A percentile compares a stretch with the other conserved stretches of the same genome.
Evolutionary conservation across 2,888 invertebrate species (phyloP).

Genomic region (Shargacucullia verbasci): DNA sequence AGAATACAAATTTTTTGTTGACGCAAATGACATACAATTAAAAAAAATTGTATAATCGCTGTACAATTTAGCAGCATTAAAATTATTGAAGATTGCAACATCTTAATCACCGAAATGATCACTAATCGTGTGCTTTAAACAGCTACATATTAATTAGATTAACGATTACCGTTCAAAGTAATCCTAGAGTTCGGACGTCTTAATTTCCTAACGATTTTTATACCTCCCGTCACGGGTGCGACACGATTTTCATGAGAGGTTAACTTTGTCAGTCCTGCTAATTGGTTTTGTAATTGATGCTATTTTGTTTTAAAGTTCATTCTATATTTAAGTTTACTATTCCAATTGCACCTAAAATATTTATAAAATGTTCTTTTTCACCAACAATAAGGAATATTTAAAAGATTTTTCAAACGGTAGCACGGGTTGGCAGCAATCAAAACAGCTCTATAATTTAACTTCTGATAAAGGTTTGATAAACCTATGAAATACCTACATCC

Average conservation of each 20-base stretch:
- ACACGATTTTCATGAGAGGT: slow-evolving; percentile 17
- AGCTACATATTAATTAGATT: slow-evolving; percentile 47
- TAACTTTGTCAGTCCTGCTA: not conserved
- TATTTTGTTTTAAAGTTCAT: too few relatives aligned
- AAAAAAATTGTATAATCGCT: slow-evolving; percentile 20
- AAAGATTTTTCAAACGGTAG: too few relatives aligned
- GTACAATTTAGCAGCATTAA: slow-evolving; percentile 28
- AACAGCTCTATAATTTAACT: too few relatives aligned
- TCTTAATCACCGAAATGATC: slow-evolving; percentile 40
- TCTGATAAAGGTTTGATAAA: too few relatives aligned
- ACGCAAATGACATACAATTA: slow-evolving; percentile 11
- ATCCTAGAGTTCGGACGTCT: slow-evolving; percentile 34
- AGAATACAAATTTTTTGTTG: slow-evolving; percentile 14
- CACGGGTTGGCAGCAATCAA: too few relatives aligned
- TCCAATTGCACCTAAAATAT: too few relatives aligned
- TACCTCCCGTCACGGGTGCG: slow-evolving; percentile 22
- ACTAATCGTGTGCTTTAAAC: slow-evolving; percentile 41
- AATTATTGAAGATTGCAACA: slow-evolving; percentile 40
- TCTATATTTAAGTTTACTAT: too few relatives aligned
- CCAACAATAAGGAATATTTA: too few relatives aligned
- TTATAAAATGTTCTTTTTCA: too few relatives aligned
- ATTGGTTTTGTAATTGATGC: not conserved
- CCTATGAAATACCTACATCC: too few relatives aligned
- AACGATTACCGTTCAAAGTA: slow-evolving; percentile 38
- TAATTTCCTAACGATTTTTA: slow-evolving; percentile 26